Evolutionary conservation across 2,113 vertebrate genomes (phyloP), one percentile per base, ranked within the genome.

Genomic region (Acanthisitta chloris): DNA sequence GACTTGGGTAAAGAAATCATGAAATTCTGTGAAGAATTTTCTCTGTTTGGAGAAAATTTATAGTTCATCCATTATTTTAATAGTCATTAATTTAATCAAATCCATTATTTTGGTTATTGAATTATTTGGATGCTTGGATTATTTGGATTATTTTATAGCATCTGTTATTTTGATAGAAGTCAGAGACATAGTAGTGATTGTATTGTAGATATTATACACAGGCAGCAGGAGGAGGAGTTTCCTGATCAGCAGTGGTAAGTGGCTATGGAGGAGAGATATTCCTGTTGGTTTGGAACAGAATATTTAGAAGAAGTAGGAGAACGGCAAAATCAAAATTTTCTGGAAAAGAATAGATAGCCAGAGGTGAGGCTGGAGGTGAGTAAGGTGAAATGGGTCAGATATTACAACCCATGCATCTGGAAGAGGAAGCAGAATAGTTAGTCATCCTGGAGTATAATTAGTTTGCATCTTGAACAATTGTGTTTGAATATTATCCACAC

Each of bases 361-460:
- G 14, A 73, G 9, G 10, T 59, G 21, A 67, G 13, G 10, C 14
- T 88, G 76, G 12, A 78, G 9, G 5, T 55, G 14, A 57, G 24
- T 21, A 57, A 54, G 20, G 34, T 58, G 9, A 70, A 78, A 74
- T 29, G 42, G 5, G 15, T 25, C 26, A 38, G 24, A 19, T 9
- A 62, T 6, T 66, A 54, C 5, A 66, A 54, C 1, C 17, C 0
- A 0, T 42, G 36, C 15, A 36, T 13, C 29, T 40, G 15, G 43
- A 84, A 84, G n/a, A 48, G 6, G 54, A 81, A 81, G 10, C 3
- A 70, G 11, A 94, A 66, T 33, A 51, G 18, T 17, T 65, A 33
- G 5, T 40, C 24, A 12, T 6, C 46, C 28, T 20, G 19, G 19
- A 12, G 52, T 45, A 61, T 2, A 86, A 67, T 42, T 17, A 14